These are phyloP conservation scores for Amblyraja radiata DNA, from an alignment of 2,797 vertebrate species.

Conservation along the genomic window DNA sequence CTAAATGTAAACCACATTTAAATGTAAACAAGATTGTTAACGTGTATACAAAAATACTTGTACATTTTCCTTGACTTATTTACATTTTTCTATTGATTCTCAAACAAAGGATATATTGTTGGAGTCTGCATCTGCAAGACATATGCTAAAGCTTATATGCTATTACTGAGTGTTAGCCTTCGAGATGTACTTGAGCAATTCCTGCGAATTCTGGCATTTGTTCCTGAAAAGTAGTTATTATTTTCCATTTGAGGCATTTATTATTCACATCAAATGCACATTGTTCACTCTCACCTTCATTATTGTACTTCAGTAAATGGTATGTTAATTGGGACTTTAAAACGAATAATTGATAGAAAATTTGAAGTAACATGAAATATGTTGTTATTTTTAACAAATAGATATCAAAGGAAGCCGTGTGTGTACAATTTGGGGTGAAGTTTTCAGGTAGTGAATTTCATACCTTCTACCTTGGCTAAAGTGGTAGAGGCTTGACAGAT, in stretches of 20 bases:
- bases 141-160: slow-evolving; percentile 13
- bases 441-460: no score
- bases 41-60: not conserved
- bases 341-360: not conserved
- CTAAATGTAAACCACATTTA: slow-evolving; percentile 43
- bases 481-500: no score
- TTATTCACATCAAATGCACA: not conserved
- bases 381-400: not conserved
- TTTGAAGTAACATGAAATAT: not conserved
- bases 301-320: not conserved
- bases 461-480: no score
- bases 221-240: not conserved
- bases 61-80: slow-evolving; percentile 2
- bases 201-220: not conserved
- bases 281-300: not conserved
- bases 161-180: not conserved
- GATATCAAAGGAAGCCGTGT: not conserved
- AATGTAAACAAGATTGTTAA: not conserved
- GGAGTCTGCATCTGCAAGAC: slow-evolving; percentile 23
- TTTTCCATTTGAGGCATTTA: not conserved
- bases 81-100: not conserved
- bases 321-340: not conserved
- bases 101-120: slow-evolving; percentile 23
- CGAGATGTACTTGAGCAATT: not conserved
- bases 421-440: no score